These are phyloP conservation scores for Phrynocephalus vlangalii DNA, from an alignment of 2,797 vertebrate species.

Conservation along the genomic window DNA sequence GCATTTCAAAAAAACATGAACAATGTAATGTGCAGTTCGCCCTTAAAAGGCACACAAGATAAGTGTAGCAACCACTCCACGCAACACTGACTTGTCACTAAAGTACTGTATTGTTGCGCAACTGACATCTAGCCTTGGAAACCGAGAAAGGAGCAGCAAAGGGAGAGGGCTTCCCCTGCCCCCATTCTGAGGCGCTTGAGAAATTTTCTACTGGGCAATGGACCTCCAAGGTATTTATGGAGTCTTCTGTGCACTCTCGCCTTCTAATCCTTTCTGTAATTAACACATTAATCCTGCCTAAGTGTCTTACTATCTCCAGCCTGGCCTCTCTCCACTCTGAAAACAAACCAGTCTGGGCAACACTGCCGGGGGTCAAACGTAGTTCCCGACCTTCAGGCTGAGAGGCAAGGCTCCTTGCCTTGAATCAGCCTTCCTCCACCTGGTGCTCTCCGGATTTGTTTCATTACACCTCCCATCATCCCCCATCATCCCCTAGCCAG, in stretches of 20 bases:
- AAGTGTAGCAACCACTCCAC: not conserved
- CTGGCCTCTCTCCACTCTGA: not conserved
- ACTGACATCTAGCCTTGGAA: not conserved
- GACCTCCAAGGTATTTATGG: not conserved
- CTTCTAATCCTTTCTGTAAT: slow-evolving; percentile 61
- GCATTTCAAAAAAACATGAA: not conserved
- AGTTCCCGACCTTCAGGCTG: not conserved
- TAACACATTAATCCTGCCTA: slow-evolving; percentile 66
- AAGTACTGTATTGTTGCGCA: not conserved
- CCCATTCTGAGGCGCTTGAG: not conserved
- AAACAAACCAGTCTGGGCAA: not conserved
- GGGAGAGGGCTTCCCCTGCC: not conserved
- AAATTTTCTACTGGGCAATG: not conserved
- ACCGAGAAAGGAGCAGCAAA: not conserved
- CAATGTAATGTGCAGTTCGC: not conserved
- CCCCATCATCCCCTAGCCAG: too few relatives aligned
- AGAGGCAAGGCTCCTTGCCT: not conserved
- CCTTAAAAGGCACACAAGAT: not conserved
- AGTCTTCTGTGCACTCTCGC: not conserved
- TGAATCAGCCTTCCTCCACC: not conserved
- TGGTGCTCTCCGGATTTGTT: not conserved
- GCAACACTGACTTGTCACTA: not conserved
- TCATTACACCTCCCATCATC: not conserved
- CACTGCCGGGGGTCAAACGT: not conserved
- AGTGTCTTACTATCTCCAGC: slow-evolving; percentile 50